phyloP scores from a whole-genome alignment of 2,797 vertebrate species.

The Ctenopoma kingsleyae region DNA sequence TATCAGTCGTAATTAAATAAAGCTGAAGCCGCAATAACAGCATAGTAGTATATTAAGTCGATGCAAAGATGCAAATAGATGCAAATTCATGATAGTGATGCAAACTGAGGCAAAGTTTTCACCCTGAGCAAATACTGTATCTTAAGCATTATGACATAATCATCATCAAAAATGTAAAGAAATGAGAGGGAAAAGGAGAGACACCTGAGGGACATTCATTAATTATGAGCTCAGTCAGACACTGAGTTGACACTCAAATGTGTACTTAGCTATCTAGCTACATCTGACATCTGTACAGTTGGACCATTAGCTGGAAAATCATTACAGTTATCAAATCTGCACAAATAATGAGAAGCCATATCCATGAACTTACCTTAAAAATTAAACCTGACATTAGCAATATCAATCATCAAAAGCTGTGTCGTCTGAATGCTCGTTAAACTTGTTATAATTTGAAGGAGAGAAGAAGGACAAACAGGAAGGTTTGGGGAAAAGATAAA shows the following conservation, averaged over 20 bases:
- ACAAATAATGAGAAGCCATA: neutral
- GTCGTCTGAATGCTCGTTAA: neutral
- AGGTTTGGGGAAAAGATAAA: slow-evolving; percentile 37
- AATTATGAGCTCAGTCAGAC: no score
- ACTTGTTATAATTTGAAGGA: slow-evolving; percentile 22
- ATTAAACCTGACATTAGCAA: neutral
- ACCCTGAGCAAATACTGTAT: neutral
- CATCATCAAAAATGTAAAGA: neutral
- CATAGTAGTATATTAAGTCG: neutral
- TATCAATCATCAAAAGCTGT: neutral
- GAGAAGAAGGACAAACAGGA: neutral
- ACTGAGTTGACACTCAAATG: no score
- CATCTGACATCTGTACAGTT: neutral
- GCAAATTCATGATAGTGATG: neutral
- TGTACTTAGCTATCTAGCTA: neutral
- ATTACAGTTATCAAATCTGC: neutral
- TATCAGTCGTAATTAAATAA: no score
- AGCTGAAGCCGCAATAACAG: no score
- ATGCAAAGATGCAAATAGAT: neutral
- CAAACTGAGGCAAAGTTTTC: neutral
- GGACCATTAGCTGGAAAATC: slow-evolving; percentile 1
- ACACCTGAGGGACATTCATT: neutral
- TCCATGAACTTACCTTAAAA: neutral
- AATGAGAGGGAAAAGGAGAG: neutral
- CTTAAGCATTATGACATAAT: neutral